These are phyloP conservation scores for Spodoptera littoralis DNA, from an alignment of 2,888 invertebrate genomes.

Conservation along the genomic window DNA sequence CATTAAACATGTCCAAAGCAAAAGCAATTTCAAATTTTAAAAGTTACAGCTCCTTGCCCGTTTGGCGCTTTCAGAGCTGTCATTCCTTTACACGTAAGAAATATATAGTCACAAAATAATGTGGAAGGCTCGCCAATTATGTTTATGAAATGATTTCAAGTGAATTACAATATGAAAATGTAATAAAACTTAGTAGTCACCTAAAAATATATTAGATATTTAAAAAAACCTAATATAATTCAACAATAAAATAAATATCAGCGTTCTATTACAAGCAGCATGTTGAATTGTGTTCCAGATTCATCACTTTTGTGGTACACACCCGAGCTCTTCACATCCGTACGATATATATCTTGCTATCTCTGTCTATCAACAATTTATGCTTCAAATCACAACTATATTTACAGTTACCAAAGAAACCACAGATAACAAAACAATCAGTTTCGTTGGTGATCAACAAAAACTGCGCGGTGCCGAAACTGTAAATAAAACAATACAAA, in stretches of 20 bases:
- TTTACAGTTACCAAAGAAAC: not conserved
- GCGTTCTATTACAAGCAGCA: constrained; percentile 8
- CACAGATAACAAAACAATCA: constrained; percentile 30
- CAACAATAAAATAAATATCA: not conserved
- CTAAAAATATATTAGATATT: not conserved
- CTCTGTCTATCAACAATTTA: not conserved
- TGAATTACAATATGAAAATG: not conserved
- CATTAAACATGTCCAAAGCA: no score
- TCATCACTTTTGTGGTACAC: not conserved
- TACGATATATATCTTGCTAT: not conserved
- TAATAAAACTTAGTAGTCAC: not conserved
- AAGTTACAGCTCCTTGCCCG: no score
- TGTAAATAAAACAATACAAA: constrained; percentile 4
- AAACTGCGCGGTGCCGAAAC: constrained; percentile 50
- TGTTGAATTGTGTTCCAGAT: not conserved
- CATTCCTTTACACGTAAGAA: not conserved
- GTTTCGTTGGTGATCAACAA: constrained; percentile 45
- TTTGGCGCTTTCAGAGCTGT: no score
- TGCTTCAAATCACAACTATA: not conserved
- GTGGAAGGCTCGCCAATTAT: no score
- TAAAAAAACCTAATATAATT: no score
- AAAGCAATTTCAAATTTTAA: no score
- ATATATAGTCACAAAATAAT: no score
- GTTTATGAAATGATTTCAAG: not conserved
- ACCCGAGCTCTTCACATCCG: not conserved